A percentile compares a stretch with the other conserved stretches of the same genome.
phyloP scores from a whole-genome alignment of 2,113 vertebrate species.

The Antidorcas marsupialis region DNA sequence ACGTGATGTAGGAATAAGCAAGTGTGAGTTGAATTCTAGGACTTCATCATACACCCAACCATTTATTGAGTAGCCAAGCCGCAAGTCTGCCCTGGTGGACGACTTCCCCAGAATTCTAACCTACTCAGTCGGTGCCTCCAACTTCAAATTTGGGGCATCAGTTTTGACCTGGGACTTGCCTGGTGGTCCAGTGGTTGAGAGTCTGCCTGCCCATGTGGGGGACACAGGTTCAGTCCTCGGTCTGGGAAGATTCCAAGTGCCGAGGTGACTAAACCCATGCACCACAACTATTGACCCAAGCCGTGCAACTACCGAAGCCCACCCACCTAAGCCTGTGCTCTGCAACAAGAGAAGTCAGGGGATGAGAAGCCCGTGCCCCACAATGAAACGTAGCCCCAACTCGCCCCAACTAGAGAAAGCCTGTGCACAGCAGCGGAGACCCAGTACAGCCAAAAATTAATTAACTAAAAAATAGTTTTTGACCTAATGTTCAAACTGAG shows the following conservation, averaged over 20 bases:
- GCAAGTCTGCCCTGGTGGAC: not conserved
- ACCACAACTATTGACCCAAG: not conserved
- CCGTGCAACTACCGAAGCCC: not conserved
- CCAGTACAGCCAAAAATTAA: not conserved
- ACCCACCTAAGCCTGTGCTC: not conserved
- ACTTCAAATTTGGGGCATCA: not conserved
- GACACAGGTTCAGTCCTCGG: not conserved
- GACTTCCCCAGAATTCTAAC: not conserved
- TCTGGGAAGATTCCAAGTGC: not conserved
- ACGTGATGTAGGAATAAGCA: not conserved
- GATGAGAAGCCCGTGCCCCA: fast-evolving
- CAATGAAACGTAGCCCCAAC: fast-evolving
- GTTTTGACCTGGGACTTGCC: not conserved
- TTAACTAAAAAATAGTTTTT: not conserved
- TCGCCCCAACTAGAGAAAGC: not conserved
- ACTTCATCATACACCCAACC: not conserved
- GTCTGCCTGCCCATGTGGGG: not conserved
- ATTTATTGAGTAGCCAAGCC: not conserved
- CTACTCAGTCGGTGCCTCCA: not conserved
- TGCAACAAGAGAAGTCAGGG: not conserved
- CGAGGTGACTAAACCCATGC: not conserved
- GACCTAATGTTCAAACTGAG: not conserved
- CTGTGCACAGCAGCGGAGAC: not conserved
- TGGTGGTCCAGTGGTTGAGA: not conserved
- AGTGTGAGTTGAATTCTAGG: not conserved